A percentile compares a stretch with the other conserved stretches of the same genome.
These are phyloP conservation scores for Perca fluviatilis DNA, from an alignment of 2,113 vertebrate species.

Conservation along the genomic window DNA sequence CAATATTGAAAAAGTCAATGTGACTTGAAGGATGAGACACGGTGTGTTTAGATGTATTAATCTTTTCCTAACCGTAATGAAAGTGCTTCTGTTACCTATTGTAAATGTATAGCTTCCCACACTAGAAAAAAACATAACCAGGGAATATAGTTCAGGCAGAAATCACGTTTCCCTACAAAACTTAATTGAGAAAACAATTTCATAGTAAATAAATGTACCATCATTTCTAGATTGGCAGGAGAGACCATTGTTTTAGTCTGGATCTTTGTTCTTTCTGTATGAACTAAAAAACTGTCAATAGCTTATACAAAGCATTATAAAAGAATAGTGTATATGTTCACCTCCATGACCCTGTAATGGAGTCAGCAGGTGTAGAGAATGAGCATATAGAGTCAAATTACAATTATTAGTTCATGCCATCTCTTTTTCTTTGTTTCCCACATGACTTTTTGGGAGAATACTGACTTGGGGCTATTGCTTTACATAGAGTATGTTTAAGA, in stretches of 20 bases:
- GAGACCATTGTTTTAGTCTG: not conserved
- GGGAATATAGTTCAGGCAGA: not conserved
- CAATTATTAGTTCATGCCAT: conserved; percentile 28
- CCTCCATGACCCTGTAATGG: conserved; percentile 19
- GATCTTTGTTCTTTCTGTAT: conserved; percentile 15
- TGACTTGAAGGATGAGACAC: not conserved
- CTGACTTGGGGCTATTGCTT: conserved; percentile 45
- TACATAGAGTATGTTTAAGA: conserved; percentile 43
- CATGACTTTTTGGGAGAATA: not conserved
- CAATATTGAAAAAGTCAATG: not conserved
- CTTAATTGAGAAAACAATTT: not conserved
- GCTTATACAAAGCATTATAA: conserved; percentile 5
- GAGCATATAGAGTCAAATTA: conserved; percentile 11
- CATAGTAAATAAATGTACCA: not conserved
- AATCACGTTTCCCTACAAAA: not conserved
- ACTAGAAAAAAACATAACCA: not conserved
- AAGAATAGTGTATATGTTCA: not conserved
- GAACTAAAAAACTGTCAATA: not conserved
- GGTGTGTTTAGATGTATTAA: not conserved
- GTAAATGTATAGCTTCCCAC: no score
- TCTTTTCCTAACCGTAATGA: not conserved
- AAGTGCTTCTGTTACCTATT: not conserved
- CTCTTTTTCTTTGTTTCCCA: not conserved
- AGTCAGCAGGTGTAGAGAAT: conserved; percentile 35
- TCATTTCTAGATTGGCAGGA: not conserved